Percentiles rank a stretch among this genome's conserved stretches.
Conservation (phyloP, 2,888 invertebrate species). For the Pantelozetes paolii region DNA sequence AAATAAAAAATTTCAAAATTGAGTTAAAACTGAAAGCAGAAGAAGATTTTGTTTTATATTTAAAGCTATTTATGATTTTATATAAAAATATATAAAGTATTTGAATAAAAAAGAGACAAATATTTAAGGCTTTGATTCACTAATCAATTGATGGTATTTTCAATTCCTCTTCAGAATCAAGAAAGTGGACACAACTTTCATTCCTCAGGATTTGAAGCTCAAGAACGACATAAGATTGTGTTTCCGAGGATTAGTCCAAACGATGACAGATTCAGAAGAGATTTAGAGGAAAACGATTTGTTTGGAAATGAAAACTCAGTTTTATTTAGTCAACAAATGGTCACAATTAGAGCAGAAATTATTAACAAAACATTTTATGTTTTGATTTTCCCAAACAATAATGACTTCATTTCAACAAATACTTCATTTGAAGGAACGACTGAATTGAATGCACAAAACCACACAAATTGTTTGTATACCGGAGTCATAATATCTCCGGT, state of each 20-base stretch:
- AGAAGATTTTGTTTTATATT: too few species aligned
- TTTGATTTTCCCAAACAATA: conserved; percentile 32
- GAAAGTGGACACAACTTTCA: neutral
- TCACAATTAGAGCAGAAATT: conserved; percentile 30
- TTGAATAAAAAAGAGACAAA: too few species aligned
- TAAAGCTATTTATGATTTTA: too few species aligned
- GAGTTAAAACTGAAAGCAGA: too few species aligned
- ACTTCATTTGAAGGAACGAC: neutral
- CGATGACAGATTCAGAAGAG: neutral
- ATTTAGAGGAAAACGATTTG: neutral
- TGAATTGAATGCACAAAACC: neutral
- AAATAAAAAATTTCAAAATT: too few species aligned
- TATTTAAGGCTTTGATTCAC: too few species aligned
- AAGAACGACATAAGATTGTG: conserved; percentile 6
- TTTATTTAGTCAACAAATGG: neutral
- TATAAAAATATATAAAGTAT: too few species aligned
- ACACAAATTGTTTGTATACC: conserved; percentile 33
- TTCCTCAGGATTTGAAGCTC: neutral
- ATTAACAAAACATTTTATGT: conserved; percentile 35
- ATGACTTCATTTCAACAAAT: conserved; percentile 15
- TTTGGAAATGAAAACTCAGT: neutral
- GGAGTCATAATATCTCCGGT: conserved; percentile 33
- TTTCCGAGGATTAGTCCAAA: neutral
- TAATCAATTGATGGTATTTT: too few species aligned
- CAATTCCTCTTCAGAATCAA: too few species aligned